phyloP scores from a whole-genome alignment of 1,140 invertebrate genomes.

The Anastatus disparis region DNA sequence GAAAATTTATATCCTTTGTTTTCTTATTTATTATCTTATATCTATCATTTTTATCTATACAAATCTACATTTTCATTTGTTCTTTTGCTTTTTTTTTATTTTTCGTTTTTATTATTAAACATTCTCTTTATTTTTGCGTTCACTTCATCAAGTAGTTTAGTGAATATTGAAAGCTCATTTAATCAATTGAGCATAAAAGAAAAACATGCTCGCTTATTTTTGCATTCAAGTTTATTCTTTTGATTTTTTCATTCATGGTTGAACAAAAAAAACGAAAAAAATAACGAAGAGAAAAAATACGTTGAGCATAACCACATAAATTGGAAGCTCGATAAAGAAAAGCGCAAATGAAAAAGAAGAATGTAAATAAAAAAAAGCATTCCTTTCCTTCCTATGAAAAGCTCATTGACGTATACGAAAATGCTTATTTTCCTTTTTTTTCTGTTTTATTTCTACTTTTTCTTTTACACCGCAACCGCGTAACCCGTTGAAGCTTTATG shows the following conservation, averaged over 20 bases:
- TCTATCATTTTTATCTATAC: too few species aligned
- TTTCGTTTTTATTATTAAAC: background rate
- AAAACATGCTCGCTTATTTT: background rate
- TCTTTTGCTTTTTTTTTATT: slow-evolving; percentile 15
- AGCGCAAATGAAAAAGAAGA: too few species aligned
- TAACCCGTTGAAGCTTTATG: background rate
- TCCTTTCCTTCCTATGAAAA: background rate
- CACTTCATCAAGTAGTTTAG: background rate
- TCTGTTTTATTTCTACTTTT: too few species aligned
- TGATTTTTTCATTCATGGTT: too few species aligned
- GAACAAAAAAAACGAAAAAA: too few species aligned
- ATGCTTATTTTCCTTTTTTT: background rate
- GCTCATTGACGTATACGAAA: slow-evolving; percentile 10
- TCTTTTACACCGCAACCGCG: too few species aligned
- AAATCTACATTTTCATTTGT: too few species aligned
- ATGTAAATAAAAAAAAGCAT: background rate
- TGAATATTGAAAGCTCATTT: background rate
- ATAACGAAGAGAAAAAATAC: too few species aligned
- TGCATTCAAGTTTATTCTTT: background rate
- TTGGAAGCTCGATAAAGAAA: background rate
- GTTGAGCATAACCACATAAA: too few species aligned
- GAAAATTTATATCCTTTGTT: slow-evolving; percentile 39
- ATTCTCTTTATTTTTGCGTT: background rate
- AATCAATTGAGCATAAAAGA: background rate
- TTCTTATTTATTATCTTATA: too few species aligned